phyloP scores from a whole-genome alignment of 2,888 invertebrate genomes.

The Drosophila limbata region DNA sequence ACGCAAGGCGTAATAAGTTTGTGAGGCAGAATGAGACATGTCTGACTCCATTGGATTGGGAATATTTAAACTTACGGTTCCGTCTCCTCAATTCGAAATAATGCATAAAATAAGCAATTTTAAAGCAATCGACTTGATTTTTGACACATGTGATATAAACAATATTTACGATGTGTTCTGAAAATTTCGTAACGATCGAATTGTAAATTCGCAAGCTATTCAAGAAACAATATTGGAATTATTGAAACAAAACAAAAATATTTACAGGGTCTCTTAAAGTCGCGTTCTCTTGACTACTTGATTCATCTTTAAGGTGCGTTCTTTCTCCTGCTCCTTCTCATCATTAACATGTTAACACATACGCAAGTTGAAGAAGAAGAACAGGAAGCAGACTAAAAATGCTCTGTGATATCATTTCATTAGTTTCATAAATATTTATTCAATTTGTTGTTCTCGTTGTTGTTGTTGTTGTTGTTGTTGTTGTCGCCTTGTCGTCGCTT shows the following conservation, averaged over 20 bases:
- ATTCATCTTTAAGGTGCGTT: slow-evolving; percentile 22
- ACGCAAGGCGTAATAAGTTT: not conserved
- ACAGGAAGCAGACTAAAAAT: not conserved
- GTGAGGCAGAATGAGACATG: too few species aligned
- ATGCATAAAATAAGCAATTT: not conserved
- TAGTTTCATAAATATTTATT: slow-evolving; percentile 81
- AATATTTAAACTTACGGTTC: too few species aligned
- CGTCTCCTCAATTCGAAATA: not conserved
- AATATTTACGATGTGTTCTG: not conserved
- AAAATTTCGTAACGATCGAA: not conserved
- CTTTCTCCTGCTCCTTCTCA: not conserved
- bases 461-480: slow-evolving; percentile 51
- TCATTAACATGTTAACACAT: slow-evolving; percentile 25
- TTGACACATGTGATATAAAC: not conserved
- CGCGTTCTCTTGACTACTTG: not conserved
- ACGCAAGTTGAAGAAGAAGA: not conserved
- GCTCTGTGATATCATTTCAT: slow-evolving; percentile 73
- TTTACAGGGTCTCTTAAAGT: not conserved
- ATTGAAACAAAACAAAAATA: too few species aligned
- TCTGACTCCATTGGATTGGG: too few species aligned
- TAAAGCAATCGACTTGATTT: not conserved
- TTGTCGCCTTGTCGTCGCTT: slow-evolving; percentile 50
- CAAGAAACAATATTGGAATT: too few species aligned
- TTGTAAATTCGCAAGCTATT: too few species aligned
- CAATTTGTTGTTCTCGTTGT: slow-evolving; percentile 61